Conservation (phyloP, 1,140 invertebrate genomes). For the Penaeus indicus region DNA sequence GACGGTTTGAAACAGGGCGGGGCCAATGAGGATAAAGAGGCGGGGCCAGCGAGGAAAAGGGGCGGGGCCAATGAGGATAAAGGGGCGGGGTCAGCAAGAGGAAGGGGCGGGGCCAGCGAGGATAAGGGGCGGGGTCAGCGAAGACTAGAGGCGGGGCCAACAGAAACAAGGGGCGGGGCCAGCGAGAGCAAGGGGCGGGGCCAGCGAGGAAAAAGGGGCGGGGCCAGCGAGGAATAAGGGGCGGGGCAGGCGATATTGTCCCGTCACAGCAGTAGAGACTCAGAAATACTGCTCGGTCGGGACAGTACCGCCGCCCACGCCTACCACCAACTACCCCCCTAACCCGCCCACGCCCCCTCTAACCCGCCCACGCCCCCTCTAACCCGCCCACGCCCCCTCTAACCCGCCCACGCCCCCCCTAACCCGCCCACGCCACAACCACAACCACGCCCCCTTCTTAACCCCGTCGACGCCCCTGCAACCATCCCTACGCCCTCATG, state of each 20-base stretch:
- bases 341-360: background rate
- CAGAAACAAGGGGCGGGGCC: too few species aligned
- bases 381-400: background rate
- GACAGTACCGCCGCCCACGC: conserved; percentile 14
- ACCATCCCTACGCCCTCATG: background rate
- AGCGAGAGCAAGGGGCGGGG: background rate
- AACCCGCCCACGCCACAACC: background rate
- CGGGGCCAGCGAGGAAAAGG: too few species aligned
- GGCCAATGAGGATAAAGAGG: background rate
- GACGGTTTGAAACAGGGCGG: too few species aligned
- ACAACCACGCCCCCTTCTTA: background rate
- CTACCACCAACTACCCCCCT: background rate
- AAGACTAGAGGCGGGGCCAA: too few species aligned
- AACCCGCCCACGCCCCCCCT: background rate
- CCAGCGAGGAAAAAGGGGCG: background rate
- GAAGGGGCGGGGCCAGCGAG: too few species aligned
- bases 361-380: background rate
- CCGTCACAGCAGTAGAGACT: conserved; percentile 22
- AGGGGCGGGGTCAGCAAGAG: too few species aligned
- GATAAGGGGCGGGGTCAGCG: too few species aligned
- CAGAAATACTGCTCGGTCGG: conserved; percentile 12
- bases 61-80: too few species aligned
- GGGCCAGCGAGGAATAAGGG: background rate
- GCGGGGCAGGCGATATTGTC: conserved; percentile 8
- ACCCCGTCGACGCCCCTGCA: background rate